Base-by-base conservation (phyloP, 2,113 vertebrate species). In the Oncorhynchus mykiss region DNA sequence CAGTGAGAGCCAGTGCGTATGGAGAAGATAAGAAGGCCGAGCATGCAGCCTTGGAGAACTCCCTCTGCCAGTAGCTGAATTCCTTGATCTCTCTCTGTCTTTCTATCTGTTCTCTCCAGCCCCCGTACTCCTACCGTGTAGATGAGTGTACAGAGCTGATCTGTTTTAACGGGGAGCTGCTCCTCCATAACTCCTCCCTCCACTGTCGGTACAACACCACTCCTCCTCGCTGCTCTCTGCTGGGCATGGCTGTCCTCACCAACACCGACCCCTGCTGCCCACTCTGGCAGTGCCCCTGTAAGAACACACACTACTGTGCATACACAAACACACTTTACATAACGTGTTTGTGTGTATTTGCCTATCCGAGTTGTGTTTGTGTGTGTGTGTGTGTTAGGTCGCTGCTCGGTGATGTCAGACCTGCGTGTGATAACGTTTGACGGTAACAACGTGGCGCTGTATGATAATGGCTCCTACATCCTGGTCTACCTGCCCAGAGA, bases 271-370 rank as follows among this genome's bases (percentile, higher is more conserved):
- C 93, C 81, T 99, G 98, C 88, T 99, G 98, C 72, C 98, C 98
- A 6, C 94, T 94, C 83, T 99, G 98, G 98, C 94, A 97, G 89
- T 99, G 98, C 77, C 98, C 98, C 5, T 99, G 98, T 99, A 91
- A 91, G 96, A 57, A 71, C 69, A 71, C 65, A 71, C 57, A 71
- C 57, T 20, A 27, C 29, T 31, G 48, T 12, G 31, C 74, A 13
- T 16, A 6, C 25, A 77, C 49, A 57, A 8, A 71, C 48, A 54
- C 5, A 24, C n/a, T 48, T 48, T 16, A n/a, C 20, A 34, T 45
- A 51, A 13, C 12, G 2, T 57, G 24, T 14, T 8, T 74, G 59
- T 74, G 25, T 78, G n/a, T 27, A 20, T 69, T 72, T 78, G 70
- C 71, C 60, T 11, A 45, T 45, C 39, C 39, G 39, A 9, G 71